These are phyloP conservation scores for Sula dactylatra DNA, from an alignment of 2,113 vertebrate genomes.

Conservation along the genomic window DNA sequence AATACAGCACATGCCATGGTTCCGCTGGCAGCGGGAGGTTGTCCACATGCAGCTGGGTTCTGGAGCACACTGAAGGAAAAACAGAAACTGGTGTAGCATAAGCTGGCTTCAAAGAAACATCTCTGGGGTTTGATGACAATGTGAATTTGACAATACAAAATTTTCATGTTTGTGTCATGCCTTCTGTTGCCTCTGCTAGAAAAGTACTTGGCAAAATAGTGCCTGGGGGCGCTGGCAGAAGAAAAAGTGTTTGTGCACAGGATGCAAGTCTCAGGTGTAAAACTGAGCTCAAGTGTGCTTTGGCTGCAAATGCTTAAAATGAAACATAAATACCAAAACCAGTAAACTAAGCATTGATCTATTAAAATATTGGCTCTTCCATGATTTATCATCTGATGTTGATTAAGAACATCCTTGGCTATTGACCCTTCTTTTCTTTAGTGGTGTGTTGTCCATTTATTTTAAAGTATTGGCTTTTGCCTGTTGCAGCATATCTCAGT, in stretches of 20 bases:
- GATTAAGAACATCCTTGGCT: not conserved
- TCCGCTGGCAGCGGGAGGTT: not conserved
- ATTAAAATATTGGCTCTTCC: not conserved
- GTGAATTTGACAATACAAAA: too few species aligned
- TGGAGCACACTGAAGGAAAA: too few species aligned
- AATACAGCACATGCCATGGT: accelerated
- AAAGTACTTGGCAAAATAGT: not conserved
- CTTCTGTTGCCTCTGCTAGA: not conserved
- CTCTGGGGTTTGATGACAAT: not conserved
- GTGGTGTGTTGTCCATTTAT: not conserved
- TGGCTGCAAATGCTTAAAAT: not conserved
- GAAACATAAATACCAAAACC: not conserved
- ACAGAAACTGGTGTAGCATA: not conserved
- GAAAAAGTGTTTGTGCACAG: not conserved
- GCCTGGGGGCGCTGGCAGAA: not conserved
- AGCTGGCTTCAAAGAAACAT: not conserved
- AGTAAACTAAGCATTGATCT: not conserved
- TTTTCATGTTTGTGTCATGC: not conserved
- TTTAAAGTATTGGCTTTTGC: not conserved
- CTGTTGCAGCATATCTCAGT: not conserved
- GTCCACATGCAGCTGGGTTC: not conserved
- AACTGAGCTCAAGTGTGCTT: not conserved
- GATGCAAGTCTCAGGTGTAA: not conserved
- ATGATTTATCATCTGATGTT: not conserved
- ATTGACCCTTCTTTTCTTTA: not conserved